These are phyloP conservation scores for Egretta garzetta DNA, from an alignment of 2,113 vertebrate genomes.

Conservation along the genomic window DNA sequence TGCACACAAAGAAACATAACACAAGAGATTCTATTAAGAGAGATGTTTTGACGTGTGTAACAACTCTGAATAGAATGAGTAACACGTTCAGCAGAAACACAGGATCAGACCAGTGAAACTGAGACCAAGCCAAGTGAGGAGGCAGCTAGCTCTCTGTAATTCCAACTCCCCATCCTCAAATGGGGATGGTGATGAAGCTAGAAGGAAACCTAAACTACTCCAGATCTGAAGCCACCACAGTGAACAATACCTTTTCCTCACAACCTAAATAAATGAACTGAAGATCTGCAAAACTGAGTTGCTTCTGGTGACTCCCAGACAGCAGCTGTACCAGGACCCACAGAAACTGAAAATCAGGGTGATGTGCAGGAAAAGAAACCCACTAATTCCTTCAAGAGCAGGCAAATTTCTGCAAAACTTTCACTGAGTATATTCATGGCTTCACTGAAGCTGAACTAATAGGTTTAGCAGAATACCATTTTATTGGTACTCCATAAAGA, in stretches of 20 bases:
- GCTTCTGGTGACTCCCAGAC: not conserved
- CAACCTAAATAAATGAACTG: not conserved
- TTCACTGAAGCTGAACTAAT: slow-evolving; percentile 42
- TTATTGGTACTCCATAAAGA: not conserved
- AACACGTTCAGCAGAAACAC: not conserved
- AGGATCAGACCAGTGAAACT: not conserved
- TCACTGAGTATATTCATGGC: not conserved
- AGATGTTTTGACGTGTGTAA: not conserved
- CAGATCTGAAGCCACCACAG: not conserved
- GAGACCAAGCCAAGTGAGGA: not conserved
- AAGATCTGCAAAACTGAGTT: not conserved
- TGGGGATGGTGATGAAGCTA: not conserved
- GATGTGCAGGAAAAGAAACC: not conserved
- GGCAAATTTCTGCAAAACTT: not conserved
- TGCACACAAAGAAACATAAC: slow-evolving; percentile 41
- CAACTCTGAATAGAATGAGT: not conserved
- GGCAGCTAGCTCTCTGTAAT: not conserved
- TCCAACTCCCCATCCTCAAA: not conserved
- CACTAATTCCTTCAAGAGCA: not conserved
- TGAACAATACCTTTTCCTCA: not conserved
- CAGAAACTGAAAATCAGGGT: not conserved
- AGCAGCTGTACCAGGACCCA: not conserved
- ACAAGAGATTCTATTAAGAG: slow-evolving; percentile 19
- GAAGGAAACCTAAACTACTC: not conserved
- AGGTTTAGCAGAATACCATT: not conserved